Evolutionary conservation across 2,797 vertebrate species (phyloP), one percentile per base, ranked within the genome.

Genomic region (Pipistrellus pipistrellus): DNA sequence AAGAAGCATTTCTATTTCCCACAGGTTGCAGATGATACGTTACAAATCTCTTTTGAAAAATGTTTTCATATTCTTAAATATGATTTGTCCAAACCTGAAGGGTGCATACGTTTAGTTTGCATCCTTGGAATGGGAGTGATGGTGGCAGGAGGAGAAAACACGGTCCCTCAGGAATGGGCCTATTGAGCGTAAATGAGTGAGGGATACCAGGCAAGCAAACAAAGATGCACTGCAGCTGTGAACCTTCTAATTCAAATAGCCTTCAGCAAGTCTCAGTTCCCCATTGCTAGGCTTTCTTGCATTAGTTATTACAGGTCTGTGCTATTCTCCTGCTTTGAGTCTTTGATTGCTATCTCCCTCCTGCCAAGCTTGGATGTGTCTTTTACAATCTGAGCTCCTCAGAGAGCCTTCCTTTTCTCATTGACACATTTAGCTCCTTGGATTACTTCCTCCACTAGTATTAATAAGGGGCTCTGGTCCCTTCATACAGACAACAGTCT

Each of bases 201-300:
- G 57, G 35, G 46, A 87, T 84, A 44, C 21, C 83, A 93, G 25
- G 41, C 27, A 96, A 96, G 90, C 32, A 82, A 84, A 93, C 85
- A 59, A 87, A 53, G 84, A 81, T 90, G 51, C 35, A 80, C 30
- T 46, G 35, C 76, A 75, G 71, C 71, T 88, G 27, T 66, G 51
- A 94, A 85, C 46, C 51, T 90, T 95, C 71, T 77, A 77, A 82
- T 78, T 83, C 75, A 88, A 94, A 97, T 44, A 55, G 18, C 44
- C 48, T 27, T 73, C 76, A 55, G 72, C 81, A 94, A 90, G 78
- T n/a, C 35, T 76, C 30, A 0, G 30, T 32, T 91, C 84, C 89
- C 86, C 68, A 48, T 82, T 20, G 32, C 62, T 88, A 64, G 41
- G 76, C 82, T 93, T 91, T 90, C 62, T 66, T 53, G n/a, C 53